These are phyloP conservation scores for Oryctes rhinoceros DNA, from an alignment of 1,140 invertebrate genomes.

Conservation along the genomic window DNA sequence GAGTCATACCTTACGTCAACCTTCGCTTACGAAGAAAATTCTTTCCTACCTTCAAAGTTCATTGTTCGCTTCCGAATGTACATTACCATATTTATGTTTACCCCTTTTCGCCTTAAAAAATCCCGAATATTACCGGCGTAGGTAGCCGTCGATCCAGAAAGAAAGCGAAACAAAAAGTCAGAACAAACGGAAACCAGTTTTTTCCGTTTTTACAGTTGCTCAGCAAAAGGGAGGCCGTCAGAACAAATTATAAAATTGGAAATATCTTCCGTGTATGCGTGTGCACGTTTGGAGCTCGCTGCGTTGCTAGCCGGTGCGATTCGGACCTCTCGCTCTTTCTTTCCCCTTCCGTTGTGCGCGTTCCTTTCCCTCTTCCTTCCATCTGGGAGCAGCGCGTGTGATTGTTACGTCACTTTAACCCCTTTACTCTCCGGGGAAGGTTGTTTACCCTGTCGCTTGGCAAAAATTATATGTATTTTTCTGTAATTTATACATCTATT, in stretches of 20 bases:
- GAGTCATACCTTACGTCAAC: no score
- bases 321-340: background rate
- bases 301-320: background rate
- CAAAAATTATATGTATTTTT: slow-evolving; percentile 38
- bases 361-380: background rate
- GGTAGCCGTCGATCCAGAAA: slow-evolving; percentile 15
- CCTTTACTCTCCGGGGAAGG: slow-evolving; percentile 34
- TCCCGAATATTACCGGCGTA: slow-evolving; percentile 2
- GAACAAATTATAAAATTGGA: slow-evolving; percentile 31
- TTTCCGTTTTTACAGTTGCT: slow-evolving; percentile 24
- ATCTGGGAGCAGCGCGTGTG: background rate
- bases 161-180: slow-evolving; percentile 20
- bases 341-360: background rate
- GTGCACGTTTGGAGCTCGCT: background rate
- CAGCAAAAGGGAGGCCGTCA: background rate
- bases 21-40: no score
- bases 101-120: background rate
- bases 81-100: slow-evolving; percentile 7
- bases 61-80: background rate
- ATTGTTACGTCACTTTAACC: slow-evolving; percentile 34
- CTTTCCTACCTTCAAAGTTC: no score
- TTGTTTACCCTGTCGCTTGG: slow-evolving; percentile 30
- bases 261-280: slow-evolving; percentile 23
- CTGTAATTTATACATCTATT: slow-evolving; percentile 28
- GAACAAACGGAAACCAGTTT: slow-evolving; percentile 26